Conservation (phyloP, 1,140 invertebrate genomes). For the Rhopalosiphum padi region DNA sequence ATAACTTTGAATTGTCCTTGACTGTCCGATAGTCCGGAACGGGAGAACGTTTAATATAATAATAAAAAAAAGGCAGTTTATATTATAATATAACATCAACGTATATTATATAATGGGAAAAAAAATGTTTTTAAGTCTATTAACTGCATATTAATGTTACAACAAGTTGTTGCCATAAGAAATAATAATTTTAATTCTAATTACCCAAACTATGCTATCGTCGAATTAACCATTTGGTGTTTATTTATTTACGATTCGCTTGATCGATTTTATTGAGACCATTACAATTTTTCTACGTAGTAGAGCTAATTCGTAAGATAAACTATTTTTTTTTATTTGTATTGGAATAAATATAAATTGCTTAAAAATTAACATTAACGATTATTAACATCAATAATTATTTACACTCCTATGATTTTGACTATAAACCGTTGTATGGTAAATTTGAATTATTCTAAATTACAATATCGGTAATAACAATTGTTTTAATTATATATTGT, state of each 20-base stretch:
- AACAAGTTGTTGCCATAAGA: not conserved
- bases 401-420: not conserved
- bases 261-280: not conserved
- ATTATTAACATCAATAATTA: not conserved
- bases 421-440: not conserved
- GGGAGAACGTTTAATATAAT: not conserved
- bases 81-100: not conserved
- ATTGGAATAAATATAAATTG: not conserved
- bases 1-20: slow-evolving; percentile 48
- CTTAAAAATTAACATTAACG: not conserved
- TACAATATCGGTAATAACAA: not conserved
- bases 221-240: not conserved
- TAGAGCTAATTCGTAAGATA: too few relatives aligned
- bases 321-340: too few relatives aligned
- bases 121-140: not conserved
- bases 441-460: not conserved
- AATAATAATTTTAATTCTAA: not conserved
- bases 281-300: not conserved
- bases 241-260: not conserved
- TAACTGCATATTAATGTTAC: not conserved
- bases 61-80: not conserved
- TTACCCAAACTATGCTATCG: too few relatives aligned
- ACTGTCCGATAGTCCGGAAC: slow-evolving; percentile 1
- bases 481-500: not conserved
- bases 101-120: not conserved